A percentile compares a stretch with the other conserved stretches of the same genome.
These are phyloP conservation scores for Pluvialis apricaria DNA, from an alignment of 2,113 vertebrate species.

Conservation along the genomic window DNA sequence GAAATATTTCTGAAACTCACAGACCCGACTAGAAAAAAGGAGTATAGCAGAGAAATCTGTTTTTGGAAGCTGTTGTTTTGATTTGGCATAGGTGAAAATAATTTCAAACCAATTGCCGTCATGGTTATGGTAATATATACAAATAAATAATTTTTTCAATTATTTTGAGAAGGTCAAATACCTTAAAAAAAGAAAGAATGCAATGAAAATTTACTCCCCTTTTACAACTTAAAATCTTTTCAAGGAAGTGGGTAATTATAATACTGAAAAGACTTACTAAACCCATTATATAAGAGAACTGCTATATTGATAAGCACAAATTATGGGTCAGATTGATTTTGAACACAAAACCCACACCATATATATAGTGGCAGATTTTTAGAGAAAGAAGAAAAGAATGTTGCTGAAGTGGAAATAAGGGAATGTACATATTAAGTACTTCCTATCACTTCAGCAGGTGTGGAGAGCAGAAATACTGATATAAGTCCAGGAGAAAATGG, in stretches of 20 bases:
- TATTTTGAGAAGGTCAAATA: background rate
- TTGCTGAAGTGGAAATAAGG: background rate
- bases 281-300: background rate
- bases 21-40: background rate
- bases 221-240: background rate
- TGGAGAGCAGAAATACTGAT: background rate
- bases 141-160: background rate
- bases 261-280: background rate
- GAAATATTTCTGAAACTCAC: background rate
- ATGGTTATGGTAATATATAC: background rate
- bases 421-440: background rate
- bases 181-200: background rate
- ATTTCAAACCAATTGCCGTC: background rate
- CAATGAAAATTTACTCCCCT: background rate
- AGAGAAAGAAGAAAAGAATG: background rate
- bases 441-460: background rate
- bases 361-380: background rate
- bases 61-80: background rate
- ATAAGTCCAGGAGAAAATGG: background rate
- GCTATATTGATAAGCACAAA: background rate
- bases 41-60: background rate
- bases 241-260: background rate
- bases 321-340: background rate
- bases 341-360: background rate
- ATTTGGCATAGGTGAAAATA: background rate